These are phyloP conservation scores for Camponotus floridanus DNA, from an alignment of 1,140 invertebrate species.

Conservation along the genomic window DNA sequence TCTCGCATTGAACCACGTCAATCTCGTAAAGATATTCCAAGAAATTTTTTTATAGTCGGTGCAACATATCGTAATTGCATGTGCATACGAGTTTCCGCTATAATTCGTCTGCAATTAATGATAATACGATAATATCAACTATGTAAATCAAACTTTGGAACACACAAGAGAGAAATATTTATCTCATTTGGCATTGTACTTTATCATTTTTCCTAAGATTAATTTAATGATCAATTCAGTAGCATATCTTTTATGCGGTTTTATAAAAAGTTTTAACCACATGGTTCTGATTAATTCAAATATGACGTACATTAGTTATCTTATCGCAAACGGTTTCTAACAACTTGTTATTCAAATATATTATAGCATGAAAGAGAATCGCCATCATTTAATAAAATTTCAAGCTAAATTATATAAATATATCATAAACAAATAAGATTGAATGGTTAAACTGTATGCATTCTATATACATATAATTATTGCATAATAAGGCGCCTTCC, in stretches of 20 bases:
- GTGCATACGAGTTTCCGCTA: not conserved
- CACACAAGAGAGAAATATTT: not conserved
- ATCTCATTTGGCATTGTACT: not conserved
- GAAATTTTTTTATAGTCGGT: not conserved
- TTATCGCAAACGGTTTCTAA: slow-evolving; percentile 17
- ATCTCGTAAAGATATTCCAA: not conserved
- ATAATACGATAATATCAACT: not conserved
- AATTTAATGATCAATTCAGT: slow-evolving; percentile 10
- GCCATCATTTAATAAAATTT: not conserved
- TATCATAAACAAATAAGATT: not conserved
- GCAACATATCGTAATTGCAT: not conserved
- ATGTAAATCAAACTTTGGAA: not conserved
- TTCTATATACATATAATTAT: not conserved
- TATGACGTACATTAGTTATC: slow-evolving; percentile 19
- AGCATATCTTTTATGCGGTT: not conserved
- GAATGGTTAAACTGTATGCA: not conserved
- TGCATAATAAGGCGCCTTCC: not conserved
- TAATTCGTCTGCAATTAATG: not conserved
- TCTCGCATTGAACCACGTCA: not conserved
- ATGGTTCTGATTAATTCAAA: slow-evolving; percentile 29
- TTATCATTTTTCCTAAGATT: not conserved
- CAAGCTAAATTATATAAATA: not conserved
- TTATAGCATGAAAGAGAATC: not conserved
- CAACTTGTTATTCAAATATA: slow-evolving; percentile 3
- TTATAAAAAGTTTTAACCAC: not conserved